These are phyloP conservation scores for Leptatherina wallacei DNA, from an alignment of 2,797 vertebrate genomes.

Conservation along the genomic window DNA sequence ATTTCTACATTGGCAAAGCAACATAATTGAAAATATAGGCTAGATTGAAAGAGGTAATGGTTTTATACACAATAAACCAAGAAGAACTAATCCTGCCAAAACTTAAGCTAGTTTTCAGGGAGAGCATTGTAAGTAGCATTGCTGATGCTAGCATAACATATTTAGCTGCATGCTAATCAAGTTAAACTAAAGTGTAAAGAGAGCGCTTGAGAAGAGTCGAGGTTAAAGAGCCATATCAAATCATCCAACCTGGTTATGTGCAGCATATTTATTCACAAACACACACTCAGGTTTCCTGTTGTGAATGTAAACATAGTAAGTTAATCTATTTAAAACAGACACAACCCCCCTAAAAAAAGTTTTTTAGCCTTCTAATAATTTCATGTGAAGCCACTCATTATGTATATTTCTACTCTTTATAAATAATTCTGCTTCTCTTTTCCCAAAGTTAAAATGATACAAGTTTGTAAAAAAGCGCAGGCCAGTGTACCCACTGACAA, in stretches of 20 bases:
- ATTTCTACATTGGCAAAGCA: background rate
- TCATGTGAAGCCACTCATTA: no score
- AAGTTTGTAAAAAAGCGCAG: no score
- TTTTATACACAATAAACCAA: background rate
- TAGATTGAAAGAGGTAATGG: background rate
- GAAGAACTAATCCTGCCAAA: no score
- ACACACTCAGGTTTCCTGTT: background rate
- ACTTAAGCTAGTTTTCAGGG: no score
- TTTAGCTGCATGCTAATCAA: no score
- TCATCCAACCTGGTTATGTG: background rate
- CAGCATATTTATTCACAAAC: background rate
- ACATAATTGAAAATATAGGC: background rate
- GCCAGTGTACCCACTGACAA: no score
- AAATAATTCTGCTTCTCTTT: background rate
- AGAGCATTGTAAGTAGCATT: no score
- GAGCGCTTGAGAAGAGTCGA: background rate
- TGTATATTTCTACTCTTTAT: no score
- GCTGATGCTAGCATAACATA: no score
- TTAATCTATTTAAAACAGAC: background rate
- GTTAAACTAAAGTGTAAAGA: background rate
- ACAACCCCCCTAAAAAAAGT: background rate
- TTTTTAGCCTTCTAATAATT: no score
- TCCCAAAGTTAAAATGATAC: no score
- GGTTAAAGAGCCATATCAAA: background rate
- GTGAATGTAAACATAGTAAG: background rate